Evolutionary conservation across 2,113 vertebrate species (phyloP).

Genomic region (Alethe diademata): DNA sequence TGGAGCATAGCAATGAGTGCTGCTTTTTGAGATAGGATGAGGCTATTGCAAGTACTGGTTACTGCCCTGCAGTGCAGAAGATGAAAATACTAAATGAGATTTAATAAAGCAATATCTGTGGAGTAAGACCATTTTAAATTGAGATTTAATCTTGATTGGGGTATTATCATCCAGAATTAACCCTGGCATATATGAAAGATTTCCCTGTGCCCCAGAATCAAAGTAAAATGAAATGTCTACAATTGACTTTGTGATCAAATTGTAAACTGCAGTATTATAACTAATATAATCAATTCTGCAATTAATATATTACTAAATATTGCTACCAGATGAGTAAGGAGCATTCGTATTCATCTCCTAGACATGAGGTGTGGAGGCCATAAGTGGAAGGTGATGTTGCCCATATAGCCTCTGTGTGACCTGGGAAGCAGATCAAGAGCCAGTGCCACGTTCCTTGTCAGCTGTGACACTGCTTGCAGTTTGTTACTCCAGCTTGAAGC

Average conservation of each 20-base stretch:
- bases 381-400: not conserved
- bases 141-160: not conserved
- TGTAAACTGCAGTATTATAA: not conserved
- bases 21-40: not conserved
- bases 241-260: not conserved
- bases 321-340: not conserved
- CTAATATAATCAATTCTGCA: not conserved
- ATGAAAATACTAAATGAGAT: not conserved
- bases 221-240: not conserved
- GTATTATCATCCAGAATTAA: not conserved
- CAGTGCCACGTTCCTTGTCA: not conserved
- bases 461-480: not conserved
- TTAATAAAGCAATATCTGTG: not conserved
- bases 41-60: not conserved
- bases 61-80: not conserved
- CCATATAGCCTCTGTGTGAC: not conserved
- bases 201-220: not conserved
- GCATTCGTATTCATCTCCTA: not conserved
- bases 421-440: not conserved
- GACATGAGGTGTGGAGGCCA: not conserved
- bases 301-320: not conserved
- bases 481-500: not conserved
- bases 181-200: not conserved
- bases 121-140: not conserved
- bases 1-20: not conserved